Conservation (phyloP, 2,888 invertebrate species). For the Cotesia congregata region DNA sequence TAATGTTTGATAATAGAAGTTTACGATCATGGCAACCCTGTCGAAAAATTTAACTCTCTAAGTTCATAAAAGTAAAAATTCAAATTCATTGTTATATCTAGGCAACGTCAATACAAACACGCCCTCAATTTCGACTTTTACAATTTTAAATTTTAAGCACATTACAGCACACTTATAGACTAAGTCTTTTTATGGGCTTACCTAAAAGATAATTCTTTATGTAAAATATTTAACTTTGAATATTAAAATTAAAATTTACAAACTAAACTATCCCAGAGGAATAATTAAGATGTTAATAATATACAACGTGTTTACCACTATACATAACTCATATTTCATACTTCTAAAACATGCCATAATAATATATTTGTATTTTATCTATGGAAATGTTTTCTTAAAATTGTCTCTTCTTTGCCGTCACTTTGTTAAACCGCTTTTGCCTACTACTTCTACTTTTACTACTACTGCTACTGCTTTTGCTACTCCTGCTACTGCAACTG, state of each 20-base stretch:
- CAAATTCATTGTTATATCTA: neutral
- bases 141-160: too few species aligned
- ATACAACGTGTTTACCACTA: too few species aligned
- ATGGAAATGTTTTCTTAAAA: neutral
- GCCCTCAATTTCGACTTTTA: neutral
- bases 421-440: neutral
- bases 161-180: too few species aligned
- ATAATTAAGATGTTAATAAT: too few species aligned
- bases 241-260: too few species aligned
- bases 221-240: too few species aligned
- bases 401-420: neutral
- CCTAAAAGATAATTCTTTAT: too few species aligned
- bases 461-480: neutral
- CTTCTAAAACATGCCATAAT: neutral
- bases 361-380: neutral
- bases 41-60: slow-evolving; percentile 5
- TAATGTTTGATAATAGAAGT: slow-evolving; percentile 26
- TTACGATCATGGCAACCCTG: slow-evolving; percentile 33
- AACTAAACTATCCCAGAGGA: too few species aligned
- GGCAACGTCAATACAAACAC: too few species aligned
- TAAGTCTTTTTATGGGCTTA: too few species aligned
- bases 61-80: neutral
- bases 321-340: too few species aligned
- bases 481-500: neutral
- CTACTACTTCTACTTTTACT: neutral